Percentiles rank a stretch among this genome's conserved stretches.
Evolutionary conservation across 1,140 invertebrate genomes (phyloP).

Genomic region (Acromyrmex heyeri): DNA sequence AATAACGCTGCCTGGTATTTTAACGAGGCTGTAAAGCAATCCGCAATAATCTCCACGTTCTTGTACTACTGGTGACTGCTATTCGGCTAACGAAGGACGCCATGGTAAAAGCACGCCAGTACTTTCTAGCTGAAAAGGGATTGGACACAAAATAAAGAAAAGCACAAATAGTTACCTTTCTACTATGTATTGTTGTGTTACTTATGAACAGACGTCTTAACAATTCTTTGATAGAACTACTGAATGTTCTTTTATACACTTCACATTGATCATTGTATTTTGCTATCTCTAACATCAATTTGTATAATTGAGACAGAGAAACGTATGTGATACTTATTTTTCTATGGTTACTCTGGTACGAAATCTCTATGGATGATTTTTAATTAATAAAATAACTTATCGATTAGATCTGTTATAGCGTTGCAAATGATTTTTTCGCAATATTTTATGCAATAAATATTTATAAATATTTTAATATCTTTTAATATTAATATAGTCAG

Average conservation of each 20-base stretch:
- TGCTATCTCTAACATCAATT: neutral
- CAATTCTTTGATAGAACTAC: neutral
- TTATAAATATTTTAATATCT: neutral
- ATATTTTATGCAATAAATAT: neutral
- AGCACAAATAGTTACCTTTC: slow-evolving; percentile 28
- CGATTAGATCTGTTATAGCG: neutral
- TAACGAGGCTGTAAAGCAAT: slow-evolving; percentile 63
- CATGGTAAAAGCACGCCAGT: slow-evolving; percentile 21
- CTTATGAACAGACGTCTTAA: neutral
- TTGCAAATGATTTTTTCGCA: neutral
- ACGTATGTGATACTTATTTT: neutral
- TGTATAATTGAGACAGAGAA: neutral
- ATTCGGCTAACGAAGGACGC: slow-evolving; percentile 38
- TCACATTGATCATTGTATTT: slow-evolving; percentile 1
- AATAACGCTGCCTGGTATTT: slow-evolving; percentile 59
- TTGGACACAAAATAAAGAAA: slow-evolving; percentile 27
- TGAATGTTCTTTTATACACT: neutral
- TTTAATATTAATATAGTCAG: neutral
- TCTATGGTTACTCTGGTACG: neutral
- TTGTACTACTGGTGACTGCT: slow-evolving; percentile 38
- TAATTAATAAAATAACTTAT: neutral
- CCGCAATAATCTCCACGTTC: slow-evolving; percentile 56
- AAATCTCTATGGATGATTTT: neutral
- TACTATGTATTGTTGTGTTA: neutral
- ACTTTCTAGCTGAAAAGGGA: slow-evolving; percentile 46